Percentiles rank a stretch among this genome's conserved stretches.
phyloP scores from a whole-genome alignment of 35 echinoderm and acorn worm genomes.

The Nesometra sesokonis region DNA sequence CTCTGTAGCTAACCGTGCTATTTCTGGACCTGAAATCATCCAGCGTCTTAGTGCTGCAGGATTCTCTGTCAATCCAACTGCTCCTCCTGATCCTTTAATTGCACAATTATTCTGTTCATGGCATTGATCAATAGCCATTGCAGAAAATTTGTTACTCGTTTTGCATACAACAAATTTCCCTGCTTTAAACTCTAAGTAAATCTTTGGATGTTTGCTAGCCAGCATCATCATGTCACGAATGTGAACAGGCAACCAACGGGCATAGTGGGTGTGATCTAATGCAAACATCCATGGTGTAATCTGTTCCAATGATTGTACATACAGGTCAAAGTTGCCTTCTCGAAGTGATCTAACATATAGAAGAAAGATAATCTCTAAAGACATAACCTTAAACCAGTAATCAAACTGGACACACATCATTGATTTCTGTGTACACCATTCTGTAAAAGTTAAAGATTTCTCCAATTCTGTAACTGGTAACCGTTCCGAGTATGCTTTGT shows the following conservation, averaged over 20 bases:
- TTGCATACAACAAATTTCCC: slow-evolving; percentile 31
- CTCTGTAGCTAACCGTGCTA: slow-evolving; percentile 43
- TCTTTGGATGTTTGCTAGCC: slow-evolving; percentile 11
- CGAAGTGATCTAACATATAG: slow-evolving; percentile 16
- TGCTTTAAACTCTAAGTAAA: slow-evolving; percentile 4
- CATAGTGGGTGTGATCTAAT: slow-evolving; percentile 43
- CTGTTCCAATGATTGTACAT: slow-evolving; percentile 13
- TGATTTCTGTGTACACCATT: too few species aligned
- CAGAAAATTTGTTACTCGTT: slow-evolving; percentile 18
- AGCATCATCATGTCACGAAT: slow-evolving; percentile 23
- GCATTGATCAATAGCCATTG: slow-evolving; percentile 36
- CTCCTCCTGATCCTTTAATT: slow-evolving; percentile 49
- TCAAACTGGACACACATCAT: too few species aligned
- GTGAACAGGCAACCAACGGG: slow-evolving; percentile 22
- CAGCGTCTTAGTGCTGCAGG: slow-evolving; percentile 13
- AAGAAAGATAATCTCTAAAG: neutral
- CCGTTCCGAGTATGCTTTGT: too few species aligned
- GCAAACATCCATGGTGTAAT: slow-evolving; percentile 43
- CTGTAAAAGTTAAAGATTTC: too few species aligned
- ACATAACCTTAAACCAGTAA: too few species aligned
- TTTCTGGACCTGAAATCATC: slow-evolving; percentile 46
- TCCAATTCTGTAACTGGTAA: too few species aligned
- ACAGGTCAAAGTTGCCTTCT: slow-evolving; percentile 21
- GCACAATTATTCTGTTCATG: slow-evolving; percentile 52
- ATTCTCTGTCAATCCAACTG: slow-evolving; percentile 35